Evolutionary conservation across 2,113 vertebrate genomes (phyloP), one percentile per base, ranked within the genome.

Genomic region (Peromyscus californicus): DNA sequence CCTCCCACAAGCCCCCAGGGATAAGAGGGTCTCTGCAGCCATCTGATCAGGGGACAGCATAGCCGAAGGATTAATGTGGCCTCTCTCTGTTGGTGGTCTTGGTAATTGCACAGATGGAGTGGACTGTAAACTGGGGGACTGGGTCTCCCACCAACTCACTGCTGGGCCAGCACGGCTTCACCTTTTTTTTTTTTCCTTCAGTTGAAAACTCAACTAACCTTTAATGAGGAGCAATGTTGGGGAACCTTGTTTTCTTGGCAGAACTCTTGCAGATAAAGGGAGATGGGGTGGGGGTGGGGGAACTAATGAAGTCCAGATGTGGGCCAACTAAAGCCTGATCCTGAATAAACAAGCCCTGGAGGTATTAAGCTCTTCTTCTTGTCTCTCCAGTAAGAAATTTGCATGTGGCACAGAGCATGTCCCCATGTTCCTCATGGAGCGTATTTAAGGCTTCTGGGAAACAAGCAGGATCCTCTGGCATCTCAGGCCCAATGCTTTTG

Each of bases 241-340:
- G 97, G 96, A 96, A 98, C 98, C 93, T 98, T 94, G 97, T 0
- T 86, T 97, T 98, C 97, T 97, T 98, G 98, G 98, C 98, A 98
- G 91, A 42, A 80, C 87, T 54, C 65, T 96, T 90, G 89, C 95
- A 98, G 98, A 98, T 98, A 98, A 97, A 98, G 98, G 86, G 93
- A 91, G 97, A 96, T 0, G 21, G 97, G n/a, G 26, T 75, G 96
- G 97, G 29, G 42, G 74, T 24, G 22, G 93, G 95, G 95, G 97
- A 96, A 94, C 84, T 99, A 99, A 99, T 97, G 97, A 97, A 98
- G 98, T 96, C 96, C 99, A 99, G 98, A 99, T 98, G 98, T 98
- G 97, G 98, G 96, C 7, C 2, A 97, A 94, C 97, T 95, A 82
- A 96, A 98, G 97, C 79, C 74, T 95, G 98, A 98, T 91, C 97